Percentiles rank a stretch among this genome's conserved stretches.
Evolutionary conservation across 1,140 invertebrate genomes (phyloP).

Genomic region (Heliconius hermathena): DNA sequence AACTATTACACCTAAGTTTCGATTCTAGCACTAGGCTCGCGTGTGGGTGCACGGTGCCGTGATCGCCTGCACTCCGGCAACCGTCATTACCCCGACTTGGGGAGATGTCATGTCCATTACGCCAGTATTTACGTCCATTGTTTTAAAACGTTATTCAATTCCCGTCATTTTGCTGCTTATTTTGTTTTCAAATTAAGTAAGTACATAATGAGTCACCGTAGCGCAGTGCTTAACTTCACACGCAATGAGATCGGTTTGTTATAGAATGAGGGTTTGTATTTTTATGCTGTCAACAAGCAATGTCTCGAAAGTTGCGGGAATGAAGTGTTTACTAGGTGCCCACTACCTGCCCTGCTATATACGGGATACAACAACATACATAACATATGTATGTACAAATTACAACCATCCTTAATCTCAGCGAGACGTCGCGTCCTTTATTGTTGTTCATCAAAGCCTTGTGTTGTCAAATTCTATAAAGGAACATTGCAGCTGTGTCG

Average conservation of each 20-base stretch:
- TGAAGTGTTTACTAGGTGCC: no score
- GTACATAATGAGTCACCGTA: no score
- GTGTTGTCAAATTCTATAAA: background rate
- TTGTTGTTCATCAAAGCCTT: background rate
- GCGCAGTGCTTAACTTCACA: no score
- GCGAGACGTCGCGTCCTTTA: background rate
- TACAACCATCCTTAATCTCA: background rate
- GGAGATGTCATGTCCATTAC: background rate
- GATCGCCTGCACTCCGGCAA: background rate
- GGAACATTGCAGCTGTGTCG: background rate
- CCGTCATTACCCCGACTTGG: background rate
- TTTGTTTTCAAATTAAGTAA: background rate
- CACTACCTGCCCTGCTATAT: no score
- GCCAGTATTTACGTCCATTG: background rate
- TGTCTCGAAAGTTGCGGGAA: background rate
- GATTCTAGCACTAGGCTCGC: background rate
- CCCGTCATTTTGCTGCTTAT: background rate
- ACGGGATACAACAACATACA: no score
- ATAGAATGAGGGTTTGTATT: no score
- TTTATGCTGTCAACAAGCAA: background rate
- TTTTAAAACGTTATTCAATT: slow-evolving; percentile 15
- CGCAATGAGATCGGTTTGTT: no score
- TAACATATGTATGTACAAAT: background rate
- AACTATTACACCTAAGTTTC: background rate
- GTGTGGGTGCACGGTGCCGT: slow-evolving; percentile 1